Conservation (phyloP, 2,797 vertebrate species). For the Acanthis flammea region DNA sequence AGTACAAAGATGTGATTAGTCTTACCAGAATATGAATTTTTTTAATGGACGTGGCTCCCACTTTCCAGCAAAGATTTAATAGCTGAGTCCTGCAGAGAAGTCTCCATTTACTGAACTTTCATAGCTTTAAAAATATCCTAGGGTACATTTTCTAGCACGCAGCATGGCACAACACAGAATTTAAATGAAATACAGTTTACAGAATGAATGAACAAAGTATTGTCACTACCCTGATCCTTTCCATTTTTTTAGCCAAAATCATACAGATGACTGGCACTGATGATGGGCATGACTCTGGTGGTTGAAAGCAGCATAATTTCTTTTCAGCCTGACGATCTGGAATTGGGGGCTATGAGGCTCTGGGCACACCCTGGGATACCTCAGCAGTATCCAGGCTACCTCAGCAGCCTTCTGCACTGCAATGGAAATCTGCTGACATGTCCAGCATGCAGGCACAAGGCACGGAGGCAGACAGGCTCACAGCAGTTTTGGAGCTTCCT, state of each 20-base stretch:
- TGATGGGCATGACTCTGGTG: neutral
- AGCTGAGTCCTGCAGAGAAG: slow-evolving; percentile 62
- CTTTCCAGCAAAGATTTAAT: slow-evolving; percentile 53
- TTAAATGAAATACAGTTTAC: slow-evolving; percentile 27
- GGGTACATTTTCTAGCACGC: slow-evolving; percentile 33
- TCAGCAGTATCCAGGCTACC: neutral
- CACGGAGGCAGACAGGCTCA: neutral
- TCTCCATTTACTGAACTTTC: slow-evolving; percentile 62
- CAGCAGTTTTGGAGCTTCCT: neutral
- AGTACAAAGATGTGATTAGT: slow-evolving; percentile 44
- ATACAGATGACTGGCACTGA: neutral
- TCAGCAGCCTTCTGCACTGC: neutral
- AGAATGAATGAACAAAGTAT: neutral
- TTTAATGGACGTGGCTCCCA: slow-evolving; percentile 43
- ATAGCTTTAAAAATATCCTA: slow-evolving; percentile 46
- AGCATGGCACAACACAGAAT: slow-evolving; percentile 28
- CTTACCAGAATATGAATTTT: slow-evolving; percentile 49
- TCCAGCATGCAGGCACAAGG: neutral
- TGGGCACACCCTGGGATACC: neutral
- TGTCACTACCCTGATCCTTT: neutral
- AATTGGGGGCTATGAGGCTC: neutral
- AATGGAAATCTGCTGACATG: neutral
- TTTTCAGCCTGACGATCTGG: neutral
- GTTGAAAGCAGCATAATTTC: neutral
- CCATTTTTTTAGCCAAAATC: neutral